Conservation (phyloP, 2,888 invertebrate genomes). For the Lasioglossum vierecki region DNA sequence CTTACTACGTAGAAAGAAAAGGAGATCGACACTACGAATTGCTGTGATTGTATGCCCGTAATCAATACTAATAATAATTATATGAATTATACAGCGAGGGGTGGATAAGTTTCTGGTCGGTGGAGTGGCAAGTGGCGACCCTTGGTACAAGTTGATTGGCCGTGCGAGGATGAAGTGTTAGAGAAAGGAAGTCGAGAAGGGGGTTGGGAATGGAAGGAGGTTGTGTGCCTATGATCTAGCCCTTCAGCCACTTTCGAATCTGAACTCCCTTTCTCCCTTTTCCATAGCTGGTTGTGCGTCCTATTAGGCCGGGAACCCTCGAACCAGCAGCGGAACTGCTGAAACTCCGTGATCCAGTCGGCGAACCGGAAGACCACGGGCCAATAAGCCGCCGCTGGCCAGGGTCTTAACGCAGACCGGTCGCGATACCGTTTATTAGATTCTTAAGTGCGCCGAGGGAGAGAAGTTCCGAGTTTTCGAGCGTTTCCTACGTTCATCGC, state of each 20-base stretch:
- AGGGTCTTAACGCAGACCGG: slow-evolving; percentile 41
- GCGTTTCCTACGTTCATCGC: neutral
- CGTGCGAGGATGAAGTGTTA: neutral
- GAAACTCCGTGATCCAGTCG: slow-evolving; percentile 54
- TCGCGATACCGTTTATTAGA: slow-evolving; percentile 70
- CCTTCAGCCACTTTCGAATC: neutral
- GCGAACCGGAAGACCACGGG: slow-evolving; percentile 29
- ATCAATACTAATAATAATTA: neutral
- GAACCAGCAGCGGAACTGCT: slow-evolving; percentile 65
- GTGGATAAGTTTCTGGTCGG: neutral
- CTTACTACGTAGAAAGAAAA: neutral
- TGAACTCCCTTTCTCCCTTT: slow-evolving; percentile 2
- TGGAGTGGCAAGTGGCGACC: neutral
- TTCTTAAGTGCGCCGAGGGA: slow-evolving; percentile 60
- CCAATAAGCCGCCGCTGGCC: slow-evolving; percentile 53
- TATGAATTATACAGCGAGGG: neutral
- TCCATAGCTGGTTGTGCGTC: slow-evolving; percentile 8
- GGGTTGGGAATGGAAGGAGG: neutral
- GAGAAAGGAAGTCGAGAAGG: neutral
- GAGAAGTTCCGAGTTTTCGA: slow-evolving; percentile 47
- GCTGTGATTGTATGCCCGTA: neutral
- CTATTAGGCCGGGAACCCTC: slow-evolving; percentile 40
- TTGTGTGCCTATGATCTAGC: neutral
- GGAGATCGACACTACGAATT: too few relatives aligned
- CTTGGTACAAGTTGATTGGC: neutral